Percentiles rank a stretch among this genome's conserved stretches.
These are phyloP conservation scores for Epicauta chinensis DNA, from an alignment of 1,140 invertebrate genomes.

Conservation along the genomic window DNA sequence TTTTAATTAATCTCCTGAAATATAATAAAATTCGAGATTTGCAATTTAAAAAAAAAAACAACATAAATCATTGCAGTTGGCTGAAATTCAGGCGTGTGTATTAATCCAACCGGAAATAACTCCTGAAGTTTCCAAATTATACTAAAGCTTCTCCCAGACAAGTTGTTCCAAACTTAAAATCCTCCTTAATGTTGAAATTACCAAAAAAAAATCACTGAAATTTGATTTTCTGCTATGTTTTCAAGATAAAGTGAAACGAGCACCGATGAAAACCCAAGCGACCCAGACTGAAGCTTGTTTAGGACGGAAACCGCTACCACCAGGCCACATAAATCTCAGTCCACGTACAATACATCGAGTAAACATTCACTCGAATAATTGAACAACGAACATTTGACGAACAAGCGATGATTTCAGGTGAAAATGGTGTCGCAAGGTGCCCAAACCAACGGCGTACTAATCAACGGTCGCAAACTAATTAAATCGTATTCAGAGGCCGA, in stretches of 20 bases:
- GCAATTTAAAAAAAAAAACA: too few species aligned
- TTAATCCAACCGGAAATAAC: too few species aligned
- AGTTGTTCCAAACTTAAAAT: too few species aligned
- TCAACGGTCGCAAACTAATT: conserved; percentile 62
- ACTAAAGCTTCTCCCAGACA: too few species aligned
- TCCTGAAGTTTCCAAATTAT: too few species aligned
- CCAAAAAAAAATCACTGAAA: too few species aligned
- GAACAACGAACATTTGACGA: background rate
- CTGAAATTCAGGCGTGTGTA: too few species aligned
- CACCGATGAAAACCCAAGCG: conserved; percentile 85
- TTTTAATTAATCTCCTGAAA: too few species aligned
- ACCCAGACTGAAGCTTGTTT: conserved; percentile 80
- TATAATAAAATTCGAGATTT: too few species aligned
- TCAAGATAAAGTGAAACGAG: conserved; percentile 73
- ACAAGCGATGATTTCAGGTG: conserved; percentile 46
- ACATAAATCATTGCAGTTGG: too few species aligned
- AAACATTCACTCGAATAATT: conserved; percentile 23
- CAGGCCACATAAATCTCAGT: conserved; percentile 70
- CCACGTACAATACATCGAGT: conserved; percentile 58
- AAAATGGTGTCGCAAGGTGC: conserved; percentile 85
- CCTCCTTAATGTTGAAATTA: too few species aligned
- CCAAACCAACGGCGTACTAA: conserved; percentile 72
- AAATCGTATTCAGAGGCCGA: conserved; percentile 81
- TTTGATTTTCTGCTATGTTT: background rate
- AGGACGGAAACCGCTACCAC: conserved; percentile 59